Evolutionary conservation across 2,888 invertebrate genomes (phyloP).

Genomic region (Oegoconia quadripuncta): DNA sequence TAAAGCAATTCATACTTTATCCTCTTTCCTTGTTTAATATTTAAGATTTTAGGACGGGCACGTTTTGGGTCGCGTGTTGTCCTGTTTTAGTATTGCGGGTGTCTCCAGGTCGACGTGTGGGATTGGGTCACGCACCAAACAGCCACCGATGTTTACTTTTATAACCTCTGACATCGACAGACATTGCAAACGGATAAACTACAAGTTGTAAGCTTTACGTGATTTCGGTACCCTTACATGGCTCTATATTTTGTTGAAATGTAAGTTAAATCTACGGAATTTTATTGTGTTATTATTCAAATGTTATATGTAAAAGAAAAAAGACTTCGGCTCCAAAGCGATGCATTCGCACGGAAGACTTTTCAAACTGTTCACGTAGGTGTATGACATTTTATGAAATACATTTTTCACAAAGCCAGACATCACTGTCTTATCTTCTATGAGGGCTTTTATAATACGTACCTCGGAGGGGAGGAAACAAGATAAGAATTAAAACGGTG

Average conservation of each 20-base stretch:
- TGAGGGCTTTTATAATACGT: conserved; percentile 39
- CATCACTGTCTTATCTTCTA: conserved; percentile 39
- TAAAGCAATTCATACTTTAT: conserved; percentile 15
- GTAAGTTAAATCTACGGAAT: no score
- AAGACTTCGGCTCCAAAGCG: conserved; percentile 30
- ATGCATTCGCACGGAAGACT: conserved; percentile 38
- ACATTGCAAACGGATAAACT: conserved; percentile 34
- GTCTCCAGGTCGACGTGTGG: conserved; percentile 23
- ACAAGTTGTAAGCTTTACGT: conserved; percentile 45
- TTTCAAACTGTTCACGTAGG: conserved; percentile 47
- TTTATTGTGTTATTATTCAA: no score
- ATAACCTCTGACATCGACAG: conserved; percentile 33
- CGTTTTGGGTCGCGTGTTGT: conserved; percentile 31
- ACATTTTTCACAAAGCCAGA: conserved; percentile 54
- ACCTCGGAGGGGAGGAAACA: conserved; percentile 15
- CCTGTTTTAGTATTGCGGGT: conserved; percentile 24
- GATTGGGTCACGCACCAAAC: conserved; percentile 50
- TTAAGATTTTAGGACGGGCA: conserved; percentile 29
- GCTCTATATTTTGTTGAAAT: no score
- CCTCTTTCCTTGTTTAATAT: conserved; percentile 30
- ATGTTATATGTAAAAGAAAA: no score
- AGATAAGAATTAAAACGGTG: conserved; percentile 14
- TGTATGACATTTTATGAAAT: conserved; percentile 37
- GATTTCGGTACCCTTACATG: conserved; percentile 21
- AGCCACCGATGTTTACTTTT: conserved; percentile 41